Evolutionary conservation across 1,140 invertebrate genomes (phyloP).

Genomic region (Lysiphlebus fabarum): DNA sequence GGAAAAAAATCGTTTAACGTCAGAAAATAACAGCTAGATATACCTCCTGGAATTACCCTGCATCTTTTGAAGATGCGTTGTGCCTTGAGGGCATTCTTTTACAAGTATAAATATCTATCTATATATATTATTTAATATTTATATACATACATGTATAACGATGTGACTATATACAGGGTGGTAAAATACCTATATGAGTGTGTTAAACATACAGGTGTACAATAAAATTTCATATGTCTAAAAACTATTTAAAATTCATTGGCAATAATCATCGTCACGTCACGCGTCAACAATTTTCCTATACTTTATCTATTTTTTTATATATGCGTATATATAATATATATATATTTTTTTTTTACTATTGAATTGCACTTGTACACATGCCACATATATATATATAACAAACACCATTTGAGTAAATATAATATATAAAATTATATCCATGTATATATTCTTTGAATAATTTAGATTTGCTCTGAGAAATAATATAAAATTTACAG

Average conservation of each 20-base stretch:
- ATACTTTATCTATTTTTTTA: conserved; percentile 20
- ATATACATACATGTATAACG: neutral
- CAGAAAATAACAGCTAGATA: conserved; percentile 12
- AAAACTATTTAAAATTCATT: conserved; percentile 53
- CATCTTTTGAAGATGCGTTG: conserved; percentile 9
- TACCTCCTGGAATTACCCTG: conserved; percentile 27
- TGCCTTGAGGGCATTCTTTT: conserved; percentile 5
- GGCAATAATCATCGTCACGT: conserved; percentile 51
- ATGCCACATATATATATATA: too few species aligned
- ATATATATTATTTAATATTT: neutral
- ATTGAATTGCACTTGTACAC: too few species aligned
- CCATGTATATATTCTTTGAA: too few species aligned
- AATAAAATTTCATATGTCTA: conserved; percentile 32
- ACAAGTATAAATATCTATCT: conserved; percentile 9
- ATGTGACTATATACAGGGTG: conserved; percentile 7
- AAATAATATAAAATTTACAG: neutral
- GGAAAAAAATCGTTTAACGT: conserved; percentile 17
- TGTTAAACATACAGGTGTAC: conserved; percentile 17
- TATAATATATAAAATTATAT: too few species aligned
- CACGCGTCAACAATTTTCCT: conserved; percentile 39
- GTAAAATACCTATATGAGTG: conserved; percentile 12
- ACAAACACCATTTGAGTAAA: too few species aligned
- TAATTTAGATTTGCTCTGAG: too few species aligned
- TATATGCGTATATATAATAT: neutral
- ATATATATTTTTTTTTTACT: neutral